phyloP scores from a whole-genome alignment of 2,888 invertebrate species.

The Malacosoma neustria region DNA sequence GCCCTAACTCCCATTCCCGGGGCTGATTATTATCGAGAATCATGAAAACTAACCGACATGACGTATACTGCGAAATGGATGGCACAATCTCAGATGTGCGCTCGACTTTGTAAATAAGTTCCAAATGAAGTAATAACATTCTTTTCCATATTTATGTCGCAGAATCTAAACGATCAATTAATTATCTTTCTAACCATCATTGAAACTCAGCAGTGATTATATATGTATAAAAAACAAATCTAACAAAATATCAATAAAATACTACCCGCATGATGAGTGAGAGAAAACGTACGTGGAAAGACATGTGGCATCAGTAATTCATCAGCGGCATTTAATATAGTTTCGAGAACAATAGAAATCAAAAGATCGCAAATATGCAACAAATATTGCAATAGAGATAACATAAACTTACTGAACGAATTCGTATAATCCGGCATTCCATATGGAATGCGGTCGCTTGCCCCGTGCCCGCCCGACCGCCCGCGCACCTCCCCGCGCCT shows the following conservation, averaged over 20 bases:
- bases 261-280: background rate
- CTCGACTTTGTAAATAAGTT: too few relatives aligned
- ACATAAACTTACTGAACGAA: conserved; percentile 49
- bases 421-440: conserved; percentile 70
- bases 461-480: conserved; percentile 43
- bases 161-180: too few relatives aligned
- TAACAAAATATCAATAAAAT: background rate
- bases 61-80: conserved; percentile 21
- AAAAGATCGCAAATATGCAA: conserved; percentile 36
- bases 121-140: too few relatives aligned
- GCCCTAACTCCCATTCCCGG: conserved; percentile 10
- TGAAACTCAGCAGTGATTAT: too few relatives aligned
- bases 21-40: background rate
- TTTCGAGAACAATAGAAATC: background rate
- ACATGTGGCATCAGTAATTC: background rate
- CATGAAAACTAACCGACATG: conserved; percentile 25
- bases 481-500: conserved; percentile 47
- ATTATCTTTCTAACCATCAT: too few relatives aligned
- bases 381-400: conserved; percentile 26
- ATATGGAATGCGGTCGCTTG: conserved; percentile 70
- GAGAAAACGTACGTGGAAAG: background rate
- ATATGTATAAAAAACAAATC: background rate
- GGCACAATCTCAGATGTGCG: too few relatives aligned
- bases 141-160: too few relatives aligned
- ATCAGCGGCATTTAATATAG: background rate